phyloP scores from a whole-genome alignment of 2,797 vertebrate species.

The Macropus fuliginosus region DNA sequence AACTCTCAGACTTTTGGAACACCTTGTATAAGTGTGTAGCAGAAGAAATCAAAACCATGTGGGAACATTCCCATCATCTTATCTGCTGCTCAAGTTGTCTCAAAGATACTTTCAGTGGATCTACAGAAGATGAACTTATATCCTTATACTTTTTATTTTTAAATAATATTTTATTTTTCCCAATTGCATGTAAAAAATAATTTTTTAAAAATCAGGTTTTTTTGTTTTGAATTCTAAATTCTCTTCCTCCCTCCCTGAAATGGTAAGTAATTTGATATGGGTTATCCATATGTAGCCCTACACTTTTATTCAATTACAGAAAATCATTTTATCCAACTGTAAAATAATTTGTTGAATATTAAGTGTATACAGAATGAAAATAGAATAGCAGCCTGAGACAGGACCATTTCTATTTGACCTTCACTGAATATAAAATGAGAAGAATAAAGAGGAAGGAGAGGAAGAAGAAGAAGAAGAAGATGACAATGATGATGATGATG shows the following conservation, averaged over 20 bases:
- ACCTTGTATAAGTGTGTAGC: not conserved
- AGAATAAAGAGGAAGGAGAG: not conserved
- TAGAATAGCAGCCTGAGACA: not conserved
- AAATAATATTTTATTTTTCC: not conserved
- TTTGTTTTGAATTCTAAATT: no score
- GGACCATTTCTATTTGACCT: not conserved
- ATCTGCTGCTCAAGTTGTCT: not conserved
- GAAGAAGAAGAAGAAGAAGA: fast-evolving
- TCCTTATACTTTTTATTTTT: not conserved
- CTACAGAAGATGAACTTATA: not conserved
- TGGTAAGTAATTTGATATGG: no score
- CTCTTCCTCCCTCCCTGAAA: no score
- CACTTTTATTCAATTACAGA: not conserved
- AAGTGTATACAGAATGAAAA: not conserved
- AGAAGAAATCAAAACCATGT: not conserved
- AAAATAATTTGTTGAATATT: not conserved
- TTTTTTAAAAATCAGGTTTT: no score
- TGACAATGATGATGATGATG: no score
- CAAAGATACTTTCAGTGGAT: not conserved
- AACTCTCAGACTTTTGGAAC: not conserved
- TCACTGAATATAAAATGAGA: not conserved
- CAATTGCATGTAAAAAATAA: no score
- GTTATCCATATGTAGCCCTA: no score
- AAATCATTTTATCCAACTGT: not conserved
- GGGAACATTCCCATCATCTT: not conserved